These are phyloP conservation scores for Panagrolaimus sp. DNA, from an alignment of 1,140 invertebrate species.

Conservation along the genomic window DNA sequence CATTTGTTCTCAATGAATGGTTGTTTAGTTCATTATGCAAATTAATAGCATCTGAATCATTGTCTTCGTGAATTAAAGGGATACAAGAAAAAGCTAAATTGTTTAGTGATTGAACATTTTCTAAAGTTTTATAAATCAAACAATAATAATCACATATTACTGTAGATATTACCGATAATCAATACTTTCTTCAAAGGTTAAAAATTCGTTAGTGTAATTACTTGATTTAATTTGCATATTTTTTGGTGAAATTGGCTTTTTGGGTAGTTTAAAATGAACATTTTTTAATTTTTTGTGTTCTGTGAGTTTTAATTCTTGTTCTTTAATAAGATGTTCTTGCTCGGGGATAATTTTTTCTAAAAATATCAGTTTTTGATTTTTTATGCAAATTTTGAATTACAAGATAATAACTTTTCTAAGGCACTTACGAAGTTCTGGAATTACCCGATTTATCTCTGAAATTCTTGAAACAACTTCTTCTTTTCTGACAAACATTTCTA, in stretches of 20 bases:
- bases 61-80: not conserved
- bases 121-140: slow-evolving; percentile 33
- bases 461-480: no score
- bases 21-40: slow-evolving; percentile 30
- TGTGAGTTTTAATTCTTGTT: slow-evolving; percentile 1
- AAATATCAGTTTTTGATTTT: not conserved
- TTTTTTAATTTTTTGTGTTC: slow-evolving; percentile 49
- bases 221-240: not conserved
- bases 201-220: not conserved
- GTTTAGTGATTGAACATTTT: slow-evolving; percentile 51
- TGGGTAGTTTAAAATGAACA: slow-evolving; percentile 47
- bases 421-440: no score
- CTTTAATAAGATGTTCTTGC: no score
- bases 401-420: no score
- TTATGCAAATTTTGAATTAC: no score
- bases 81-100: slow-evolving; percentile 45
- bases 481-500: no score
- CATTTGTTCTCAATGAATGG: slow-evolving; percentile 20
- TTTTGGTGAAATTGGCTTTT: slow-evolving; percentile 32
- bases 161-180: slow-evolving; percentile 27
- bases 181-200: slow-evolving; percentile 24
- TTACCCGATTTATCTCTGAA: no score
- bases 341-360: no score
- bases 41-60: slow-evolving; percentile 1
- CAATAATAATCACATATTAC: slow-evolving; percentile 22